Conservation (phyloP, 2,113 vertebrate species). For the Myrmecophaga tridactyla region DNA sequence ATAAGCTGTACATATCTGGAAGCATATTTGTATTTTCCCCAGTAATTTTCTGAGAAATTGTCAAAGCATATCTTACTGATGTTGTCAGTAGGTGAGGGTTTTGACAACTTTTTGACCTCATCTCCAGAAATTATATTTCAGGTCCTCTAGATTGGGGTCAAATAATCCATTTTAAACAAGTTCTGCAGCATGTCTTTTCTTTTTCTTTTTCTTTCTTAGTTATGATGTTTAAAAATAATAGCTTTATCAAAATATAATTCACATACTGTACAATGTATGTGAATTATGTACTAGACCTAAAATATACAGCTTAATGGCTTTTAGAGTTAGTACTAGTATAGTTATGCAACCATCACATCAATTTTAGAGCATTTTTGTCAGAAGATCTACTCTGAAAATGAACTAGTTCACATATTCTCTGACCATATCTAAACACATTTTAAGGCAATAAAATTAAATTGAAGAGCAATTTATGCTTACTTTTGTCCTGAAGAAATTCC, state of each 20-base stretch:
- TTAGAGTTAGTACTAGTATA: not conserved
- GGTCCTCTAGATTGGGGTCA: not conserved
- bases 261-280: not conserved
- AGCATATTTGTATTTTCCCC: too few species aligned
- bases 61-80: too few species aligned
- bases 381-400: not conserved
- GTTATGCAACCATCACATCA: not conserved
- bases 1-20: too few species aligned
- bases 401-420: not conserved
- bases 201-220: not conserved
- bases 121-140: not conserved
- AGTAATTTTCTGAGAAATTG: too few species aligned
- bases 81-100: too few species aligned
- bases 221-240: not conserved
- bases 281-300: too few species aligned
- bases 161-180: not conserved
- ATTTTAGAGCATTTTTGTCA: not conserved
- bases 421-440: not conserved
- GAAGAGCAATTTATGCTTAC: not conserved
- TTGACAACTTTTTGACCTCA: too few species aligned
- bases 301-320: not conserved
- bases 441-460: constrained; percentile 43
- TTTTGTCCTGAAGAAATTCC: constrained; percentile 4
- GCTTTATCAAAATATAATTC: not conserved
- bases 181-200: not conserved